Conservation (phyloP, 2,113 vertebrate species). For the Mastomys coucha region DNA sequence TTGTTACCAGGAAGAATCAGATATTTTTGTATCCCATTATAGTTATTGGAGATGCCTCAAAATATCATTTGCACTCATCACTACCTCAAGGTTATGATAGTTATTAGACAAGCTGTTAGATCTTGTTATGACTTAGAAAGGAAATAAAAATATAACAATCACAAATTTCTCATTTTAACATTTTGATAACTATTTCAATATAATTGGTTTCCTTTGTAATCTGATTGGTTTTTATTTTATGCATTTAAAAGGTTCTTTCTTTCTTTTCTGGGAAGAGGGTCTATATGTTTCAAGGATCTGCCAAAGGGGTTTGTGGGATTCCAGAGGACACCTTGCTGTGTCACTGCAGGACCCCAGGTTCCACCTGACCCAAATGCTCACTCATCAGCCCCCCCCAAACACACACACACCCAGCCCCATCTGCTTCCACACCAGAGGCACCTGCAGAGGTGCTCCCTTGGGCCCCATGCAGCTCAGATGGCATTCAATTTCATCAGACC, state of each 20-base stretch:
- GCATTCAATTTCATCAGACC: constrained; percentile 24
- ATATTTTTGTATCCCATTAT: constrained; percentile 64
- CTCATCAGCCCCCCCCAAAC: neutral
- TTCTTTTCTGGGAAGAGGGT: neutral
- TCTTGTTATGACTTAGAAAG: constrained; percentile 64
- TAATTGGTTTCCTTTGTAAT: constrained; percentile 39
- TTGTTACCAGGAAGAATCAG: constrained; percentile 59
- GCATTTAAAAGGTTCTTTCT: constrained; percentile 36
- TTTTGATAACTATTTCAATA: constrained; percentile 58
- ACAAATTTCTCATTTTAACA: constrained; percentile 65
- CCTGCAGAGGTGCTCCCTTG: neutral
- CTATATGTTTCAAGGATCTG: neutral
- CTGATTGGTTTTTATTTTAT: constrained; percentile 56
- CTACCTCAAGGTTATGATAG: constrained; percentile 55
- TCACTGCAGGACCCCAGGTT: neutral
- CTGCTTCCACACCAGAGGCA: neutral
- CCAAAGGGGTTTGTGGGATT: neutral
- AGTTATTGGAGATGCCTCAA: constrained; percentile 45
- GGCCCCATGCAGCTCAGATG: neutral
- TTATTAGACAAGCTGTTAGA: constrained; percentile 60
- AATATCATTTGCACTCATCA: constrained; percentile 61
- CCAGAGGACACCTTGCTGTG: neutral
- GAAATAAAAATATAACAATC: constrained; percentile 61
- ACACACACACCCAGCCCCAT: too few relatives aligned
- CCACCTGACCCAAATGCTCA: neutral